Base-by-base conservation (phyloP, 1,140 invertebrate genomes). In the Adelges cooleyi region DNA sequence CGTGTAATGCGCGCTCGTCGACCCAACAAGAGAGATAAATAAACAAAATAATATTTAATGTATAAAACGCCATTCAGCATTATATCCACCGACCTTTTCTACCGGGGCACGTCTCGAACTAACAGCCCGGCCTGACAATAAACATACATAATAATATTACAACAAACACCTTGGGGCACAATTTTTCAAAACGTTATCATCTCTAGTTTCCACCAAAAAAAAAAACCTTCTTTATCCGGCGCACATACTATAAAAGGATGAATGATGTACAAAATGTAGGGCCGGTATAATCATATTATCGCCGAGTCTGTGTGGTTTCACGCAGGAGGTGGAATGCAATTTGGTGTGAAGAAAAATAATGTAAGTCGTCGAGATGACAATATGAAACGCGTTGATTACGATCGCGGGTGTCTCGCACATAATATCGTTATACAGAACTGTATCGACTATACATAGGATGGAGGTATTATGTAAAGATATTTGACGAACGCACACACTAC, bases 361-460 rank as follows among this genome's bases (percentile, higher is more conserved):
- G 3, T 15, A 4, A n/a, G n/a, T 44, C 3, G n/a, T 27, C 1
- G 5, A 56, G 53, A n/a, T 48, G 56, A 62, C 56, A 62, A 33
- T 54, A 23, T 25, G 44, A n/a, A 56, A 20, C 8, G 38, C 56
- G 23, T 25, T 42, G 56, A 62, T 62, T 62, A 48, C 42, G 56
- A 62, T 62, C 56, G 56, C 56, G 27, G 17, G n/a, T 40, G n/a
- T 11, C 29, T 33, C 11, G n/a, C n/a, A n/a, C 44, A 20, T 15
- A 13, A 49, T 23, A 49, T 2, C 1, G 22, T n/a, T n/a, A n/a
- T n/a, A n/a, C n/a, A n/a, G n/a, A n/a, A n/a, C n/a, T 6, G 29
- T 33, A 33, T 33, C 29, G 29, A 33, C 29, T 33, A 33, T 6
- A n/a, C n/a, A n/a, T n/a, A n/a, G n/a, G 11, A 33, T 11, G 5